A percentile compares a stretch with the other conserved stretches of the same genome.
Conservation (phyloP, 2,888 invertebrate species). For the Himalopsyche japonica region DNA sequence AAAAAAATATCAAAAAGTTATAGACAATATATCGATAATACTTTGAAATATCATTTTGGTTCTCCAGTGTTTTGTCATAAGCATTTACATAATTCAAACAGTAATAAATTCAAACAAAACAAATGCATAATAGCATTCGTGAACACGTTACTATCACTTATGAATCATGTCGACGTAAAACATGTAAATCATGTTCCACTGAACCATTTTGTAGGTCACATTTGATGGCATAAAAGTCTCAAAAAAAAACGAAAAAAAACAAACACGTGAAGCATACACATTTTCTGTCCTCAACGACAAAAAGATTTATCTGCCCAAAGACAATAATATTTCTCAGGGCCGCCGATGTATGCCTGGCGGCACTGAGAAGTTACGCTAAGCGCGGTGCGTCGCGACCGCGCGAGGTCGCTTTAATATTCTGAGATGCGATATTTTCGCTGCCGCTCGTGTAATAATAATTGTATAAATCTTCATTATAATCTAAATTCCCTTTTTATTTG, state of each 20-base stretch:
- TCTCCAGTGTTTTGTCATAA: no score
- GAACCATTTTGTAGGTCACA: neutral
- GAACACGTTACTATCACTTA: no score
- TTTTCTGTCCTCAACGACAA: neutral
- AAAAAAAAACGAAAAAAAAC: no score
- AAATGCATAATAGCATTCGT: no score
- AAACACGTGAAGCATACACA: neutral
- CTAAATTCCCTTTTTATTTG: slow-evolving; percentile 1
- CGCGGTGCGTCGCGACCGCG: neutral
- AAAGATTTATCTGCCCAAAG: neutral
- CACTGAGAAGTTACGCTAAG: neutral
- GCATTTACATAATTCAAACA: no score
- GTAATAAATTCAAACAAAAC: no score
- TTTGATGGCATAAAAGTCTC: neutral
- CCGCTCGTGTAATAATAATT: neutral
- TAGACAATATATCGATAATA: no score
- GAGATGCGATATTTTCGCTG: no score
- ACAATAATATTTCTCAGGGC: neutral
- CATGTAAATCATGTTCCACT: neutral
- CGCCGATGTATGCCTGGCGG: neutral
- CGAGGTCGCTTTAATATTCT: neutral
- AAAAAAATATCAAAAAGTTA: no score
- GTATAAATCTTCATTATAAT: slow-evolving; percentile 2
- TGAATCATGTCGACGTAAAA: neutral
- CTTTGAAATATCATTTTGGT: no score